phyloP scores from a whole-genome alignment of 2,888 invertebrate genomes.

The Gryllus longicercus region DNA sequence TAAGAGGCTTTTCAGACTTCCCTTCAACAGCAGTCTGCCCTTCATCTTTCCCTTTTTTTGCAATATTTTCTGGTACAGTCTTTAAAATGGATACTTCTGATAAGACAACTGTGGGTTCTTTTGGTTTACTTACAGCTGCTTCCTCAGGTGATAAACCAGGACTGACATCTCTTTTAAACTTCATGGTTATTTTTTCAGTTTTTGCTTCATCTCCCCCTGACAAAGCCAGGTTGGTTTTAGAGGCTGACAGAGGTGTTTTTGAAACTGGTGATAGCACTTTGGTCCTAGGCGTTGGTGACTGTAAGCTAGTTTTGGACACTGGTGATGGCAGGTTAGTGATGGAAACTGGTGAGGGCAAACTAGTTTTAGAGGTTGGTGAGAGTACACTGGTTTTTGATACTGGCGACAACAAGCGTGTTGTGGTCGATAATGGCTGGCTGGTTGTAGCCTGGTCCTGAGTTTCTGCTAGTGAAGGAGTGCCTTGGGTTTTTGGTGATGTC shows the following conservation, averaged over 20 bases:
- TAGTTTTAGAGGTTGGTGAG: background rate
- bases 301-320: conserved; percentile 21
- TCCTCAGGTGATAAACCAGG: too few relatives aligned
- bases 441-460: conserved; percentile 25
- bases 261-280: background rate
- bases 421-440: too few relatives aligned
- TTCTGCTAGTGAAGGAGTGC: conserved; percentile 27
- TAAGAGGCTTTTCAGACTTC: background rate
- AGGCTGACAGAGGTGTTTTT: conserved; percentile 40
- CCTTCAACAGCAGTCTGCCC: background rate
- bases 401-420: background rate
- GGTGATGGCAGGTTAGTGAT: conserved; percentile 27
- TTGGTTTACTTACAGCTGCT: too few relatives aligned
- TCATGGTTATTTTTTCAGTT: conserved; percentile 40
- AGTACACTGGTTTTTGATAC: background rate
- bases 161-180: conserved; percentile 38
- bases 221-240: conserved; percentile 31
- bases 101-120: too few relatives aligned
- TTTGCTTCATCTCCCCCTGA: conserved; percentile 30
- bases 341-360: conserved; percentile 25
- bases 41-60: background rate
- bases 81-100: too few relatives aligned
- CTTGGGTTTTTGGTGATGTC: background rate
- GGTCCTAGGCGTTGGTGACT: conserved; percentile 21
- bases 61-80: background rate